Evolutionary conservation across 2,888 invertebrate species (phyloP).

Genomic region (Drosophila seclusa): DNA sequence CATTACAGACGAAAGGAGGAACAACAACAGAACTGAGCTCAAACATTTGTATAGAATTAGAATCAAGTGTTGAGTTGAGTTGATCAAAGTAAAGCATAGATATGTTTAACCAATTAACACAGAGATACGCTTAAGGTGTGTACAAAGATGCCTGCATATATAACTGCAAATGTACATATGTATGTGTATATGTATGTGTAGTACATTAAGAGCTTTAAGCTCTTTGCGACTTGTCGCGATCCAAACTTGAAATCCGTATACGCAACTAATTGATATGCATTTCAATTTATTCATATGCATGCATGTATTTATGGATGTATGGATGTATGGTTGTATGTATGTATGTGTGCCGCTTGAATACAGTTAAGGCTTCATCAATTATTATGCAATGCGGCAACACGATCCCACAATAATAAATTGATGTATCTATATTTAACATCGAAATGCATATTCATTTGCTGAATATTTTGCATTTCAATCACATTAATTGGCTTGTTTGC

Average conservation of each 20-base stretch:
- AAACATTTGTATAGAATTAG: background rate
- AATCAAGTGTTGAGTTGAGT: background rate
- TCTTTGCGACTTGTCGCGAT: background rate
- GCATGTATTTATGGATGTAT: background rate
- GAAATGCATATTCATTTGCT: constrained; percentile 39
- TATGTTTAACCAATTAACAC: background rate
- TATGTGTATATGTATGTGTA: background rate
- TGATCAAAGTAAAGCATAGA: background rate
- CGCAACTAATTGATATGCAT: constrained; percentile 4
- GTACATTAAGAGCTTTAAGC: background rate
- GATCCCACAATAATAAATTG: constrained; percentile 20
- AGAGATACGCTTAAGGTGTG: background rate
- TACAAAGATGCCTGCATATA: background rate
- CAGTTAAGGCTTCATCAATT: constrained; percentile 9
- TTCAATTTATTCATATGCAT: background rate
- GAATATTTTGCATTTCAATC: constrained; percentile 47
- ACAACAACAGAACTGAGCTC: background rate
- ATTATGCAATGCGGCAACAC: constrained; percentile 35
- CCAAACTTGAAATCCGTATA: background rate
- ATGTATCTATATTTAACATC: constrained; percentile 17
- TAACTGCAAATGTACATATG: background rate
- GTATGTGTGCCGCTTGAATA: background rate
- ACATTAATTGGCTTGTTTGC: constrained; percentile 16
- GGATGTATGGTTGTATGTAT: background rate
- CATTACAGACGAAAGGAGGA: background rate